Evolutionary conservation across 2,888 invertebrate species (phyloP).

Genomic region (Charanyca ferruginea): DNA sequence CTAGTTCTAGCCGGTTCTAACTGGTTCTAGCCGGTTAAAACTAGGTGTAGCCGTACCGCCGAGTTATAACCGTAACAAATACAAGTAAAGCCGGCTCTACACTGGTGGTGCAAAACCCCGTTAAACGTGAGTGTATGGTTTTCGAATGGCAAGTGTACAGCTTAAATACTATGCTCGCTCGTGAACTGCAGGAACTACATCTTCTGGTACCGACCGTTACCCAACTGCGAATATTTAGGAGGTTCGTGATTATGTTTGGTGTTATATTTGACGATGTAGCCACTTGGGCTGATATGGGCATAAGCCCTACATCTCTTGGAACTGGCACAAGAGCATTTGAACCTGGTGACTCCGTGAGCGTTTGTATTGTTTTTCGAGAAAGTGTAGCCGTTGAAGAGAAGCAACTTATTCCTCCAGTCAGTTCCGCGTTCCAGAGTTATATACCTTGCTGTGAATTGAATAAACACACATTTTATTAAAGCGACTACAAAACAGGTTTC

Average conservation of each 20-base stretch:
- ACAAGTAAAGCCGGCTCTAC: no score
- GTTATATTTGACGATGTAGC: conserved; percentile 45
- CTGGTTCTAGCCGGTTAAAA: no score
- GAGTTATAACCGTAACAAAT: no score
- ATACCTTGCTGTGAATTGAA: conserved; percentile 61
- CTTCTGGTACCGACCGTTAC: conserved; percentile 47
- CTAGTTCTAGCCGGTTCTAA: no score
- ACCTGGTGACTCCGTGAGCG: conserved; percentile 51
- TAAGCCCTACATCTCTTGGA: conserved; percentile 65
- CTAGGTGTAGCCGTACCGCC: no score
- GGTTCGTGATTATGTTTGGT: conserved; percentile 67
- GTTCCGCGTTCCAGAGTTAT: conserved; percentile 59
- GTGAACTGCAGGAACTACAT: neutral
- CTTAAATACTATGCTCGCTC: neutral
- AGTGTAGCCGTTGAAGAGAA: conserved; percentile 64
- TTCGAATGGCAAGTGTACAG: neutral
- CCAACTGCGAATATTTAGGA: conserved; percentile 43
- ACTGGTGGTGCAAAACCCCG: no score
- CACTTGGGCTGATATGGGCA: conserved; percentile 56
- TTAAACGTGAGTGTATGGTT: no score
- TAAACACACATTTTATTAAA: conserved; percentile 18
- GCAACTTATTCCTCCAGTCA: conserved; percentile 40
- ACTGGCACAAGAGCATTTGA: conserved; percentile 59
- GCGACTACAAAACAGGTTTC: neutral
- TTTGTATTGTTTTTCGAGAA: conserved; percentile 64